Evolutionary conservation across 1,140 invertebrate species (phyloP).

Genomic region (Neodiprion lecontei): DNA sequence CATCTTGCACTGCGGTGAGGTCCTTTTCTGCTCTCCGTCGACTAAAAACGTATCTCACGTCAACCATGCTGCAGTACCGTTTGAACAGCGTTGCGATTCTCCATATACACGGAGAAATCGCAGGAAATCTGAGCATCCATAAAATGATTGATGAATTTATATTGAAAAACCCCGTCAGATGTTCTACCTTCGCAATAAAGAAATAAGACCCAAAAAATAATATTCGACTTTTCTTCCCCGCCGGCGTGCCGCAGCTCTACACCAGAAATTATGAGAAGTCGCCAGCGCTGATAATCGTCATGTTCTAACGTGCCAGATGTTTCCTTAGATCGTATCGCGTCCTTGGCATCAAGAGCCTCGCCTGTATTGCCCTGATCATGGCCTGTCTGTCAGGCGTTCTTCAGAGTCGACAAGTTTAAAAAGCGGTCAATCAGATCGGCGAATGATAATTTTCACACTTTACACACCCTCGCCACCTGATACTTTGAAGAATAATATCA

Average conservation of each 20-base stretch:
- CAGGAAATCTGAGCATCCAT: constrained; percentile 23
- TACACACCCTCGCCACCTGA: too few species aligned
- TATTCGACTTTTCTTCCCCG: neutral
- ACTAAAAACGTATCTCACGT: constrained; percentile 29
- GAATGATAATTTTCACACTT: too few species aligned
- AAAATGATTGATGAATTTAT: constrained; percentile 14
- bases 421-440: too few species aligned
- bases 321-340: too few species aligned
- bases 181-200: neutral
- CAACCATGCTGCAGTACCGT: constrained; percentile 29
- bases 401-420: too few species aligned
- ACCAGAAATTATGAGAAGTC: neutral
- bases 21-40: constrained; percentile 26
- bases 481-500: too few species aligned
- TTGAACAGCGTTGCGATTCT: constrained; percentile 29
- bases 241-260: neutral
- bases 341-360: too few species aligned
- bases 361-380: too few species aligned
- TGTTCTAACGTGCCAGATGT: too few species aligned
- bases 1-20: constrained; percentile 27
- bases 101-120: constrained; percentile 22
- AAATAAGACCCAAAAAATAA: neutral
- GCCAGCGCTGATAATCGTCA: neutral
- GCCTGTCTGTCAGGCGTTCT: too few species aligned
- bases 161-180: neutral